Base-by-base conservation (phyloP, 2,113 vertebrate species). In the Rhinichthys klamathensis region DNA sequence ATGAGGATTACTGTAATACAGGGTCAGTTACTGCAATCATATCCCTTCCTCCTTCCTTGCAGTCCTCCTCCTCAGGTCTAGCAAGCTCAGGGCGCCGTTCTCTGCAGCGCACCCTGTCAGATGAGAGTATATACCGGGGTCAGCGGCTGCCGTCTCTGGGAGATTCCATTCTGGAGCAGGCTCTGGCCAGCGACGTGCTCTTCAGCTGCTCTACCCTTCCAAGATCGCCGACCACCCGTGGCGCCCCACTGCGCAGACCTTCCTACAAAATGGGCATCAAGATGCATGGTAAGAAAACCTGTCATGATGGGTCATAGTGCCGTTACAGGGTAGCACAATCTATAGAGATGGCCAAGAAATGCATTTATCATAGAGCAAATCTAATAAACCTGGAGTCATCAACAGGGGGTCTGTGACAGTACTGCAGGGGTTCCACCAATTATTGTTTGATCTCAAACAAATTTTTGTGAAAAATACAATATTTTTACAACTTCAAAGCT, bases 51-150 rank as follows among this genome's bases (percentile, higher is more conserved):
- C 44, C 35, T 51, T 60, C 23, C 41, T 13, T 94, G 89, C 94
- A 99, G 95, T 95, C 96, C 79, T 96, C 96, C 0, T 96, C 96
- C 23, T 95, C 95, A 6, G 90, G 90, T 86, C 95, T 90, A 75
- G 84, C 96, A 46, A 94, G 95, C 44, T 94, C 94, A 32, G 95
- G 93, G 70, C 95, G 95, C 58, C 96, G 97, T 91, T 97, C 97
- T n/a, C 94, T 99, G 91, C 98, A 99, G 87, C 96, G 98, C 21
- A 99, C 98, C 2, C 94, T 99, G 89, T 99, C 98, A 0, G 98
- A 99, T 21, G 98, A 99, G 93, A 99, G 98, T 80, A 99, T 99
- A 92, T 99, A 99, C 91, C 97, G 98, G 0, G 95, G 97, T 77
- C 97, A 98, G 85, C 94, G 98, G 82, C 96, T 98, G 6, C 97